Evolutionary conservation across 2,888 invertebrate species (phyloP), one percentile per base, ranked within the genome.

Genomic region (Leptopterna dolabrata): DNA sequence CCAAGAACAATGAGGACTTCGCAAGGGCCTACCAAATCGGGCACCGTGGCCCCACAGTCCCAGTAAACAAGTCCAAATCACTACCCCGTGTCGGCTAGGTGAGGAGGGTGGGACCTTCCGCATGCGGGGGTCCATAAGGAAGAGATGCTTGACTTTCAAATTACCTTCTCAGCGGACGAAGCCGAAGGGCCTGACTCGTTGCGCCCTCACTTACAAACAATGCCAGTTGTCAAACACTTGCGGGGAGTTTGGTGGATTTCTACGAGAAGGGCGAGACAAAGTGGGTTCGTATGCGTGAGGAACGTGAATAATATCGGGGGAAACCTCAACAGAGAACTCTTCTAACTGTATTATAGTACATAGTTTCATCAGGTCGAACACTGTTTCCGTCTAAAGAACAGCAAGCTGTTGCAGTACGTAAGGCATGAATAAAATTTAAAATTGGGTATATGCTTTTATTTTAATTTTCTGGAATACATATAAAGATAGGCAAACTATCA

Each of bases 11-110:
- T 63, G 83, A 55, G 29, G 83, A 83, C 83, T 70, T 19, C 45
- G 43, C 6, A 24, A 36, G 70, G 36, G 70, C 9, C 30, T 36
- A 29, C 70, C 83, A 70, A 83, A 83, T 83, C 83, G 70, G 83
- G 83, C 30, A 45, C 43, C 24, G 27, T 4, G 29, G 13, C 24
- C 63, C 11, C 14, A 19, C 51, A 63, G 41, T 7, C 55, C 83
- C 70, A 19, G 83, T 83, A 83, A 83, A 83, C 63, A 83, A 83
- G 83, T 24, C 83, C 83, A 83, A 83, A 83, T 83, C 83, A 70
- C 83, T 63, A 14, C n/a, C 19, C 30, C 29, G n/a, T 36, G 4
- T 36, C 7, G 36, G 2, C 36, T n/a, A n/a, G 55, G 11, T 7
- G 7, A 19, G 63, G 4, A 24, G 24, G 24, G 27, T 19, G 7